A percentile compares a stretch with the other conserved stretches of the same genome.
These are phyloP conservation scores for Sorex araneus DNA, from an alignment of 2,113 vertebrate genomes.

Conservation along the genomic window DNA sequence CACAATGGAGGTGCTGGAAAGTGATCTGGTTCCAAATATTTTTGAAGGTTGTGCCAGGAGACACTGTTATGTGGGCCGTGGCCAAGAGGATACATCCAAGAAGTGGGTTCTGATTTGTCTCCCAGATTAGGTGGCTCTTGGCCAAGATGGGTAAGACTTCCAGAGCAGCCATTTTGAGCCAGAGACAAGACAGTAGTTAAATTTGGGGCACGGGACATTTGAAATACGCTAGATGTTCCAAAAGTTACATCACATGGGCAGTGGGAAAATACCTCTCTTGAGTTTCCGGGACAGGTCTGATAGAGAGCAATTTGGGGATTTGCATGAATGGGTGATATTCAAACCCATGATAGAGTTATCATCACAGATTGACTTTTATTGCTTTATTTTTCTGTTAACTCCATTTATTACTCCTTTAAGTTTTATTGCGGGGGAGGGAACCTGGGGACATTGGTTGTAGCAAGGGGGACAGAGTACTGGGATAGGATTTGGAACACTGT, in stretches of 20 bases:
- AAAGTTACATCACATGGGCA: neutral
- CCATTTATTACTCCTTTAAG: no score
- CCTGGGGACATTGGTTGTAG: no score
- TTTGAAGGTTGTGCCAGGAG: neutral
- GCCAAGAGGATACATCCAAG: neutral
- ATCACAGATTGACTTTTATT: no score
- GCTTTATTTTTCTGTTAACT: no score
- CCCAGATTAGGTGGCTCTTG: neutral
- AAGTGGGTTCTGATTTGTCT: neutral
- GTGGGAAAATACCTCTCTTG: neutral
- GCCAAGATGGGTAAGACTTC: neutral
- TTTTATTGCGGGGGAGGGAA: no score
- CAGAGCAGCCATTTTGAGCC: neutral
- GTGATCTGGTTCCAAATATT: neutral
- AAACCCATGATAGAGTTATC: neutral
- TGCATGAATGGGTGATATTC: conserved; percentile 6
- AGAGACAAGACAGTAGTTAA: neutral
- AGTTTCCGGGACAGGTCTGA: neutral
- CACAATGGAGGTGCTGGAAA: neutral
- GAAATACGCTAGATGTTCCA: neutral
- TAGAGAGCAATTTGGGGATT: neutral
- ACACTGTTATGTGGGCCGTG: neutral
- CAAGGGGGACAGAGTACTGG: no score
- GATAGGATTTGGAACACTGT: no score
- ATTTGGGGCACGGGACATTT: neutral